Base-by-base conservation (phyloP, 1,140 invertebrate species). In the Drosophila busckii region DNA sequence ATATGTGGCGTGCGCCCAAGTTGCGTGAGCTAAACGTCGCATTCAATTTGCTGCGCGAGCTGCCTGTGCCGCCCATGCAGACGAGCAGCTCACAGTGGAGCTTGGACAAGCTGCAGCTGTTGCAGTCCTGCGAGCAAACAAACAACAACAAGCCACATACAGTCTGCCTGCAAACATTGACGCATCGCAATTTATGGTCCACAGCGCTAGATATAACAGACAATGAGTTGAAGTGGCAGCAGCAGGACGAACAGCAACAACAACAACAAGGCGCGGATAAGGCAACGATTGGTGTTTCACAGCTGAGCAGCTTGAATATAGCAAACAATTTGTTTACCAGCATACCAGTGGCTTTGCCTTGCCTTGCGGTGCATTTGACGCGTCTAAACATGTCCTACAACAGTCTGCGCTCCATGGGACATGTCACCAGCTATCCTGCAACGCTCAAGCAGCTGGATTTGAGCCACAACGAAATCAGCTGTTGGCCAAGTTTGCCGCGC, bases 331-430 rank as follows among this genome's bases (percentile, higher is more conserved):
- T 94, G 45, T 97, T 98, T 83, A 92, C 92, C 10, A 92, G 91
- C 44, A 92, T 98, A 25, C 98, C 98, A 0, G 89, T 91, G 2
- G 93, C 93, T n/a, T 85, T 99, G 9, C 92, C 97, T 1, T 99
- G 98, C 84, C 88, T 96, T 17, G 96, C 95, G 3, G 93, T 95
- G 0, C 93, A 93, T 60, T 89, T 99, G 9, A 93, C 95, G 0
- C 90, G 96, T 20, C 89, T 99, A 0, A 97, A 97, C 84, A 91
- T 99, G 89, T 93, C 96, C 7, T 95, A 96, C 82, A 99, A 99
- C 88, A 92, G 90, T 4, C 85, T 94, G n/a, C 59, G 84, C 29
- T 93, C 93, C 0, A 95, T 97, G 93, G 96, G 96, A 7, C 93
- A 95, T 68, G 94, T 98, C 20, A 95, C 94, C 4, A 94, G 94